Evolutionary conservation across 1,140 invertebrate genomes (phyloP).

Genomic region (Lordiphosa stackelbergi): DNA sequence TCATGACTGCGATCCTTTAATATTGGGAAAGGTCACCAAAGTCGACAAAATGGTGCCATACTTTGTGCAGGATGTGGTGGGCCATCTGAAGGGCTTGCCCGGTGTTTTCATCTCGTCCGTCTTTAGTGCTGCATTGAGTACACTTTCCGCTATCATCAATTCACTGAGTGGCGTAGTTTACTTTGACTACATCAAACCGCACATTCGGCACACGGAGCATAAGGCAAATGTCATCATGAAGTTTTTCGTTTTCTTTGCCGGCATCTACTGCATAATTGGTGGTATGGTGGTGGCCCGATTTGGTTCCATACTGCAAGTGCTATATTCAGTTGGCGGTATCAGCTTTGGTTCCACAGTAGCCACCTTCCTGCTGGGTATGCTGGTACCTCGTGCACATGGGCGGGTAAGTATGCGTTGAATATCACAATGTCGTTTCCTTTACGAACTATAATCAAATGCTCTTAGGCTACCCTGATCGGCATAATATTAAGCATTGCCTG

Average conservation of each 20-base stretch:
- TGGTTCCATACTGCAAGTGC: conserved; percentile 80
- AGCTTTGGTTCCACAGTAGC: conserved; percentile 84
- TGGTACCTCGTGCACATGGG: conserved; percentile 83
- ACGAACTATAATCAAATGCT: background rate
- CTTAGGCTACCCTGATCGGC: conserved; percentile 81
- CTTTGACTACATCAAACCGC: conserved; percentile 82
- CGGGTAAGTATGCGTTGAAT: conserved; percentile 76
- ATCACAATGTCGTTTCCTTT: background rate
- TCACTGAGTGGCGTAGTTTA: conserved; percentile 87
- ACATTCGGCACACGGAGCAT: conserved; percentile 77
- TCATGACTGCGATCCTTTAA: conserved; percentile 85
- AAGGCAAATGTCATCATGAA: conserved; percentile 82
- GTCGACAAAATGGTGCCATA: conserved; percentile 80
- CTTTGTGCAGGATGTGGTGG: conserved; percentile 82
- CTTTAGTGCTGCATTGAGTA: conserved; percentile 85
- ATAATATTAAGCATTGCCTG: conserved; percentile 81
- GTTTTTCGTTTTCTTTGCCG: conserved; percentile 79
- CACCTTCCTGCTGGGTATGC: conserved; percentile 86
- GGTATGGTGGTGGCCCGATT: conserved; percentile 83
- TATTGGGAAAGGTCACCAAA: conserved; percentile 55
- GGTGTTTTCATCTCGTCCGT: conserved; percentile 84
- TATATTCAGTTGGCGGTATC: conserved; percentile 80
- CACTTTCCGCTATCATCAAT: conserved; percentile 85
- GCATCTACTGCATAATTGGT: conserved; percentile 79
- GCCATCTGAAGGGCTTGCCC: conserved; percentile 80